Base-by-base conservation (phyloP, 1,140 invertebrate genomes). In the Bombus balteatus region DNA sequence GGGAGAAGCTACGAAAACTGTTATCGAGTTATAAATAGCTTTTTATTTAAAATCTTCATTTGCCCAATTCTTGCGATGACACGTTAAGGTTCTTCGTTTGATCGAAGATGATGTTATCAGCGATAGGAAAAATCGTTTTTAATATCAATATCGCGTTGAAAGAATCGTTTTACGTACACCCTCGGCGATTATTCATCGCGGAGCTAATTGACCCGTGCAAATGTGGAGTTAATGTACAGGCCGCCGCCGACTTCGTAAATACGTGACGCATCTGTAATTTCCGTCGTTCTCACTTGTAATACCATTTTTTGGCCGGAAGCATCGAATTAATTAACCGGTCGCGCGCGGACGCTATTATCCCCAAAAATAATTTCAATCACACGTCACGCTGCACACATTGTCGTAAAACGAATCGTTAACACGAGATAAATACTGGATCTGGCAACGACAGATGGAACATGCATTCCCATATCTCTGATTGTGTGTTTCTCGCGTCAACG, bases 361-460 rank as follows among this genome's bases (percentile, higher is more conserved):
- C 41, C 13, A 72, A 84, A 84, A 79, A 78, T 84, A 78, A 84
- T 84, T 84, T 79, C 75, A 72, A 79, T 79, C 62, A 43, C 37
- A 13, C 70, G 62, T 53, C 41, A 34, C n/a, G 43, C 10, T 34
- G 53, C 43, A 32, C 32, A n/a, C 47, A 18, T 32, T 43, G 72
- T 39, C 59, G 65, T 34, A n/a, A 66, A 47, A 75, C 73, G 62
- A 83, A 37, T 78, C 37, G 82, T 57, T 37, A 39, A 34, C 81
- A 34, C 34, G 34, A 37, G 66, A 79, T 79, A 84, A 84, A 84
- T 59, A 59, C 70, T 72, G 39, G 37, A 47, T 59, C 65, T 83
- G 82, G 32, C 70, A 71, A 66, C 82, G 65, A 78, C 82, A 43
- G 75, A 43, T 22, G 57, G 32, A 75, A n/a, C n/a, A 1, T 0